These are phyloP conservation scores for Clanis bilineata DNA, from an alignment of 2,888 invertebrate genomes.

Conservation along the genomic window DNA sequence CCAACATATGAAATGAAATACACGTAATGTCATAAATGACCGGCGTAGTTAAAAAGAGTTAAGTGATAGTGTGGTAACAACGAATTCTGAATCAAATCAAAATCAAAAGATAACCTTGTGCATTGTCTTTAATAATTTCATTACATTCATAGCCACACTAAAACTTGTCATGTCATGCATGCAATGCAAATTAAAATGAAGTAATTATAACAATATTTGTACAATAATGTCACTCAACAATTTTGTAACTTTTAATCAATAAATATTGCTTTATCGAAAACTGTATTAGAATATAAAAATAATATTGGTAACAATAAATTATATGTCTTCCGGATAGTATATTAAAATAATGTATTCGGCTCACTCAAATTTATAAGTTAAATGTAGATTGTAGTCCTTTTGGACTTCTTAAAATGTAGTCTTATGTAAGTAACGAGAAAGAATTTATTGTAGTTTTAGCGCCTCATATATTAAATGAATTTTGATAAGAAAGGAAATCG, in stretches of 20 bases:
- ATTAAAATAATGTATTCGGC: constrained; percentile 66
- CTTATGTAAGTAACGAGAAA: constrained; percentile 60
- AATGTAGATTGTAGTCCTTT: constrained; percentile 60
- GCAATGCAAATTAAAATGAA: background rate
- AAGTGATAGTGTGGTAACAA: constrained; percentile 12
- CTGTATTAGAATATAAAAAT: constrained; percentile 49
- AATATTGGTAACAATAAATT: constrained; percentile 67
- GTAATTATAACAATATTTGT: background rate
- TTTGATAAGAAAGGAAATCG: constrained; percentile 6
- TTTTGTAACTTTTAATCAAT: constrained; percentile 10
- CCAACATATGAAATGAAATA: constrained; percentile 44
- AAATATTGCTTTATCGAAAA: constrained; percentile 22
- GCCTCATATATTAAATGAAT: constrained; percentile 11
- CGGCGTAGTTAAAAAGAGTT: background rate
- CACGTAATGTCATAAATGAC: background rate
- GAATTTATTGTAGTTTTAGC: constrained; percentile 69
- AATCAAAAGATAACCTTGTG: background rate
- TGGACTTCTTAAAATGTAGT: constrained; percentile 61
- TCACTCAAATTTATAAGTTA: constrained; percentile 61
- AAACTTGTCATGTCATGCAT: background rate
- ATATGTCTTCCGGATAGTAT: constrained; percentile 79
- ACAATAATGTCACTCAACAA: background rate
- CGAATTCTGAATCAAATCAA: background rate
- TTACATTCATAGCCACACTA: background rate
- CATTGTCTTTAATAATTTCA: background rate